Evolutionary conservation across 2,888 invertebrate genomes (phyloP).

Genomic region (Ectemnius cavifrons): DNA sequence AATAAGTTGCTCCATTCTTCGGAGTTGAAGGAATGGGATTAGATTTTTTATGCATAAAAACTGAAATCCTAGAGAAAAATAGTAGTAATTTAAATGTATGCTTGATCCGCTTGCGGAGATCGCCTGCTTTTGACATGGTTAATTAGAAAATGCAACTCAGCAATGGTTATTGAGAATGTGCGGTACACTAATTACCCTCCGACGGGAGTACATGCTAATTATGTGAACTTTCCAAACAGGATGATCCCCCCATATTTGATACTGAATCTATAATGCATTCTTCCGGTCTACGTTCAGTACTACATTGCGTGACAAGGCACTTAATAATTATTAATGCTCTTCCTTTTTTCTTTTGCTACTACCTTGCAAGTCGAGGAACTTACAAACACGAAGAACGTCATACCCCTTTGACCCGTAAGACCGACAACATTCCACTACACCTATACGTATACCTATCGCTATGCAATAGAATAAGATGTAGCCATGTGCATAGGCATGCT

Average conservation of each 20-base stretch:
- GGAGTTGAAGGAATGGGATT: too few species aligned
- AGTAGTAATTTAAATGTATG: not conserved
- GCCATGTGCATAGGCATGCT: constrained; percentile 19
- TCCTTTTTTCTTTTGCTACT: not conserved
- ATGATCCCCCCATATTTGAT: constrained; percentile 24
- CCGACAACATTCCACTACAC: not conserved
- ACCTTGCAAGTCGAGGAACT: not conserved
- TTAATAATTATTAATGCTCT: too few species aligned
- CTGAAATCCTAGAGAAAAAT: not conserved
- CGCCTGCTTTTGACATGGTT: constrained; percentile 3
- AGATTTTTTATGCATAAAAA: not conserved
- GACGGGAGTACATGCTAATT: constrained; percentile 44
- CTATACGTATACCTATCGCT: not conserved
- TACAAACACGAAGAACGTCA: not conserved
- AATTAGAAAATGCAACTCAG: constrained; percentile 45
- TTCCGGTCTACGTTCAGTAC: constrained; percentile 1
- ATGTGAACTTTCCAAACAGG: constrained; percentile 45
- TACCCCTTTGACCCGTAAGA: not conserved
- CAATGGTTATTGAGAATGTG: constrained; percentile 53
- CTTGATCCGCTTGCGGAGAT: not conserved
- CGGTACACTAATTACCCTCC: constrained; percentile 51
- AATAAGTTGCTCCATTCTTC: too few species aligned
- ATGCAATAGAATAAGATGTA: constrained; percentile 27
- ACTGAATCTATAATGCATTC: constrained; percentile 7
- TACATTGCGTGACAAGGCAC: not conserved